These are phyloP conservation scores for Diplazon laetatorius DNA, from an alignment of 2,888 invertebrate species.

Conservation along the genomic window DNA sequence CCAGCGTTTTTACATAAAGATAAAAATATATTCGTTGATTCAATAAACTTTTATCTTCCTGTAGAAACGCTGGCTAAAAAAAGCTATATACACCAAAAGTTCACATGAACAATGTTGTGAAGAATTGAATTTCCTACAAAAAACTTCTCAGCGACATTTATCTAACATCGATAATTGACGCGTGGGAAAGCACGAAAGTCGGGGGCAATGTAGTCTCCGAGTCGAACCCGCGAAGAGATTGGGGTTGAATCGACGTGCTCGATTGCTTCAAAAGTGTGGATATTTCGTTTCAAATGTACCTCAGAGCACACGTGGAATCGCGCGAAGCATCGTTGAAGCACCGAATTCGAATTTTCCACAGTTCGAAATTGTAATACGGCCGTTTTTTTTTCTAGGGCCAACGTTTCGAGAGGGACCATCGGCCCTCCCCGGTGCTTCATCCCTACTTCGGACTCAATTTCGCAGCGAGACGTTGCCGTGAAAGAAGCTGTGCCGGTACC, in stretches of 20 bases:
- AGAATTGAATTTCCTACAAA: too few species aligned
- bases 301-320: slow-evolving; percentile 53
- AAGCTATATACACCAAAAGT: too few species aligned
- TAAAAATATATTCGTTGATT: too few species aligned
- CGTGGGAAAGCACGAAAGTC: neutral
- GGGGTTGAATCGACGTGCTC: slow-evolving; percentile 18
- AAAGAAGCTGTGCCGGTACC: slow-evolving; percentile 37
- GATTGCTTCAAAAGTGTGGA: slow-evolving; percentile 49
- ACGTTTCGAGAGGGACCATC: slow-evolving; percentile 56
- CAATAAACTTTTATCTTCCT: too few species aligned
- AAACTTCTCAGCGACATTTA: too few species aligned
- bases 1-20: too few species aligned
- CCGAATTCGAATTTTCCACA: slow-evolving; percentile 22
- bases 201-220: neutral
- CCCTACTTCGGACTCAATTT: slow-evolving; percentile 57
- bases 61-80: too few species aligned
- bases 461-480: slow-evolving; percentile 60
- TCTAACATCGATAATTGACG: neutral
- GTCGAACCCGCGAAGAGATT: slow-evolving; percentile 20
- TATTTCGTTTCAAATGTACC: slow-evolving; percentile 56
- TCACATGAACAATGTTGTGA: too few species aligned
- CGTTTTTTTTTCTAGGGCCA: slow-evolving; percentile 32
- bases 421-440: neutral
- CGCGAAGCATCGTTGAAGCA: slow-evolving; percentile 30
- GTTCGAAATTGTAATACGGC: neutral